Base-by-base conservation (phyloP, 2,797 vertebrate species). In the Neostethus bicornis region DNA sequence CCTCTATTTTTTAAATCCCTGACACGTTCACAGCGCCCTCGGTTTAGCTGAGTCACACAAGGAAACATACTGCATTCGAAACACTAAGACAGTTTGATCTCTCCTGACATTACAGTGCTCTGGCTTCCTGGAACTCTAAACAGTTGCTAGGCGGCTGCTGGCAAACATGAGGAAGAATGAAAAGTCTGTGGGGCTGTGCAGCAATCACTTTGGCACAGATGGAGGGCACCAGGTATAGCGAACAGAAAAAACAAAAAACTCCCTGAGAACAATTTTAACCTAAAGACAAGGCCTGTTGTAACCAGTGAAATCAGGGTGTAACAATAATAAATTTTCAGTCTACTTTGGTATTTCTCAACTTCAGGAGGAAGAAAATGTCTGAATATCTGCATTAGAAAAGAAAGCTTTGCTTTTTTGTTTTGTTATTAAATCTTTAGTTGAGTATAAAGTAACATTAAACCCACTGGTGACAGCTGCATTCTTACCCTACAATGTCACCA, bases 251-350 rank as follows among this genome's bases (percentile, higher is more conserved):
- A n/a, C n/a, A n/a, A n/a, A 48, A 70, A 79, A 80, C 52, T 85
- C 77, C 85, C 86, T 86, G 83, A 88, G 85, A 77, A 68, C 39
- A 54, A 41, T 52, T 60, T 74, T 57, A 74, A 68, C 79, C 75
- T 67, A 73, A 66, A 75, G 39, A 34, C n/a, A n/a, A 38, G 59
- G 58, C 39, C 53, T 42, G 20, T 50, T 12, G 23, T 9, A 7
- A 26, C 45, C 17, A 47, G 12, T 61, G 23, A 59, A 51, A 54
- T 49, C 42, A n/a, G 32, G 25, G 41, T 28, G 41, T 25, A 21
- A 51, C 52, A 37, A 38, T 24, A 53, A 41, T 24, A 53, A 41
- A 5, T 47, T 17, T 7, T 51, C 38, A 39, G 17, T 54, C 31
- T 20, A 34, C 16, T 70, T 59, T 35, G 9, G 8, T 47, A 10